phyloP scores from a whole-genome alignment of 2,888 invertebrate genomes.

The Drosophila barbarae region DNA sequence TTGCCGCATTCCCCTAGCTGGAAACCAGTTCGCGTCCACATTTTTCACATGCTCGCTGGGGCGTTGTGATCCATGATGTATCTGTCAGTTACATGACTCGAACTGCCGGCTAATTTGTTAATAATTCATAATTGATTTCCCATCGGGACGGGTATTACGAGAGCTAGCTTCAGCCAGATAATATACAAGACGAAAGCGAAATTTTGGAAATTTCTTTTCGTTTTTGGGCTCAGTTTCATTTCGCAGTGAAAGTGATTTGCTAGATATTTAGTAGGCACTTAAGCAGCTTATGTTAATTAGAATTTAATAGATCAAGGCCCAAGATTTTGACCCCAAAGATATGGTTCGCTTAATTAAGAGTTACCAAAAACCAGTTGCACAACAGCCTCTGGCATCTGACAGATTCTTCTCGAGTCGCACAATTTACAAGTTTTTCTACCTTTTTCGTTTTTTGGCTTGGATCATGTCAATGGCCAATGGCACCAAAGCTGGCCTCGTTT shows the following conservation, averaged over 20 bases:
- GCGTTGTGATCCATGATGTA: conserved; percentile 49
- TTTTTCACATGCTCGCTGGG: conserved; percentile 35
- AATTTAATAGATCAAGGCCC: conserved; percentile 53
- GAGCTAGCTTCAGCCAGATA: conserved; percentile 34
- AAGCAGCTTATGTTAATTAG: conserved; percentile 62
- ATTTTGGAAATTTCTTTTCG: conserved; percentile 64
- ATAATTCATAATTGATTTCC: conserved; percentile 75
- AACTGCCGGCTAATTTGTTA: conserved; percentile 65
- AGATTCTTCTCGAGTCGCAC: conserved; percentile 31
- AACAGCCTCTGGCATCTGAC: conserved; percentile 43
- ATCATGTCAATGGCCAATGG: conserved; percentile 66
- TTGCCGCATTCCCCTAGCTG: conserved; percentile 27
- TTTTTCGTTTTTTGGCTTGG: conserved; percentile 14
- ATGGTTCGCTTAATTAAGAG: conserved; percentile 52
- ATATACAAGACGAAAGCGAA: conserved; percentile 61
- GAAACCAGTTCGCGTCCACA: conserved; percentile 42
- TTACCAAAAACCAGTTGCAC: conserved; percentile 58
- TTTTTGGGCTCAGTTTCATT: conserved; percentile 43
- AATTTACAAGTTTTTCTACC: conserved; percentile 16
- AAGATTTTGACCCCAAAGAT: conserved; percentile 18
- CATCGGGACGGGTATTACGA: conserved; percentile 48
- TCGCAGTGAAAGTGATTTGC: conserved; percentile 66
- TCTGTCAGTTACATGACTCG: conserved; percentile 62
- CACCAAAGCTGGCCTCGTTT: conserved; percentile 63
- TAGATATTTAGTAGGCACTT: conserved; percentile 50